A percentile compares a stretch with the other conserved stretches of the same genome.
phyloP scores from a whole-genome alignment of 2,888 invertebrate species.

The Amiota communis region DNA sequence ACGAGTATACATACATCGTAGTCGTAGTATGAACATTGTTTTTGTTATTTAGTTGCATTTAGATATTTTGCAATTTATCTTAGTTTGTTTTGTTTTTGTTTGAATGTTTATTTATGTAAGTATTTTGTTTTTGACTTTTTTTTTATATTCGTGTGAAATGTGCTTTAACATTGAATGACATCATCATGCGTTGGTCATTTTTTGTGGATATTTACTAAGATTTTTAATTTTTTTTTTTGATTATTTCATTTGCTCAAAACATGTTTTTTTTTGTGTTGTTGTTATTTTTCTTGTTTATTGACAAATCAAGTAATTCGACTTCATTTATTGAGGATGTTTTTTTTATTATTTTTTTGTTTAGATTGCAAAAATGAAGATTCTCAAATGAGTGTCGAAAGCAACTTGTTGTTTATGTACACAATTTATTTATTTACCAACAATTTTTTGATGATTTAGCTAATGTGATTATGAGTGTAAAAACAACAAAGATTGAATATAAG shows the following conservation, averaged over 20 bases:
- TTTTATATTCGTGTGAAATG: background rate
- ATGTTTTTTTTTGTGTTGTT: background rate
- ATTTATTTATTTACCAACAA: too few relatives aligned
- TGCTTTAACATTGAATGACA: background rate
- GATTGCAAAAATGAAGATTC: background rate
- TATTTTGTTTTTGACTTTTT: background rate
- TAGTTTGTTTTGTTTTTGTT: background rate
- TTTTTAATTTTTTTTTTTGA: conserved; percentile 9
- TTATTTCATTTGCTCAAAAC: background rate
- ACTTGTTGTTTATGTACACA: too few relatives aligned
- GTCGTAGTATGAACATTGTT: background rate
- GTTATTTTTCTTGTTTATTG: background rate
- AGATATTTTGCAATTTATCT: conserved; percentile 4
- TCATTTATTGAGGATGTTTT: background rate
- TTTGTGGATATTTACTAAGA: background rate
- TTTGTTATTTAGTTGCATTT: conserved; percentile 15
- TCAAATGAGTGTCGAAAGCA: too few relatives aligned
- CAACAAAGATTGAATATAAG: too few relatives aligned
- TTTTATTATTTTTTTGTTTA: background rate
- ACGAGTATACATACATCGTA: too few relatives aligned
- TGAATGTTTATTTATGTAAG: background rate
- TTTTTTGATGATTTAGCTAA: too few relatives aligned
- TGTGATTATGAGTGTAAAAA: too few relatives aligned
- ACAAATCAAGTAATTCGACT: background rate
- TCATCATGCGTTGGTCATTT: conserved; percentile 23